phyloP scores from a whole-genome alignment of 2,888 invertebrate genomes.

The Caenorhabditis becei region DNA sequence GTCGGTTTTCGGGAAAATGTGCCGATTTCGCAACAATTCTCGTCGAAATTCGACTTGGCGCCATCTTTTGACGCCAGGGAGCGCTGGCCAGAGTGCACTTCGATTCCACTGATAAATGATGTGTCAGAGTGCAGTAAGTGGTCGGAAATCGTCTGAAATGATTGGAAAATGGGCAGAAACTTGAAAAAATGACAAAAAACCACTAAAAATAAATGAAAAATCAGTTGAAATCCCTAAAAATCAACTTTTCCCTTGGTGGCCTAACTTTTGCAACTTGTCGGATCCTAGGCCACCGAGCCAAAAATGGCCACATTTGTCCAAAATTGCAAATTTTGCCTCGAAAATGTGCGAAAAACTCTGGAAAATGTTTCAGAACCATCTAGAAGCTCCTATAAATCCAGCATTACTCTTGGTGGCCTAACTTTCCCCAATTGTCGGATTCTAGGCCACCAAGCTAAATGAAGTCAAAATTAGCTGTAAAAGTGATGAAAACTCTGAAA shows the following conservation, averaged over 20 bases:
- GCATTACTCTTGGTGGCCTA: background rate
- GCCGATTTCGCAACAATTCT: background rate
- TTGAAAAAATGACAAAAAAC: background rate
- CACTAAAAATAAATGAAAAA: no score
- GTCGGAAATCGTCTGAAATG: no score
- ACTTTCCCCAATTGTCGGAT: no score
- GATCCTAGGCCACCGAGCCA: no score
- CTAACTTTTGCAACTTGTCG: no score
- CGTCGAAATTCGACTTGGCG: background rate
- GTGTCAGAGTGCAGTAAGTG: constrained; percentile 85
- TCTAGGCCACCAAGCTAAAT: no score
- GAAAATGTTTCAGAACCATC: background rate
- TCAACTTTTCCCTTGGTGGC: no score
- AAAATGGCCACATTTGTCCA: constrained; percentile 83
- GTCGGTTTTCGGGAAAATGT: constrained; percentile 9
- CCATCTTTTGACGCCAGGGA: constrained; percentile 60
- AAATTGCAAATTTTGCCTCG: background rate
- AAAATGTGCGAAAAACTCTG: background rate
- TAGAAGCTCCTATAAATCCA: no score
- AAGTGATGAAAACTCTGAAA: no score
- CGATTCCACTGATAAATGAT: constrained; percentile 59
- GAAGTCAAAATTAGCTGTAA: no score
- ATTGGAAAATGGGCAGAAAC: no score
- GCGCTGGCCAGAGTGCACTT: constrained; percentile 57
- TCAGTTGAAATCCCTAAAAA: no score